A percentile compares a stretch with the other conserved stretches of the same genome.
These are phyloP conservation scores for Bergia puertoricense DNA, from an alignment of 92 coral and sea anemone genomes.

Conservation along the genomic window DNA sequence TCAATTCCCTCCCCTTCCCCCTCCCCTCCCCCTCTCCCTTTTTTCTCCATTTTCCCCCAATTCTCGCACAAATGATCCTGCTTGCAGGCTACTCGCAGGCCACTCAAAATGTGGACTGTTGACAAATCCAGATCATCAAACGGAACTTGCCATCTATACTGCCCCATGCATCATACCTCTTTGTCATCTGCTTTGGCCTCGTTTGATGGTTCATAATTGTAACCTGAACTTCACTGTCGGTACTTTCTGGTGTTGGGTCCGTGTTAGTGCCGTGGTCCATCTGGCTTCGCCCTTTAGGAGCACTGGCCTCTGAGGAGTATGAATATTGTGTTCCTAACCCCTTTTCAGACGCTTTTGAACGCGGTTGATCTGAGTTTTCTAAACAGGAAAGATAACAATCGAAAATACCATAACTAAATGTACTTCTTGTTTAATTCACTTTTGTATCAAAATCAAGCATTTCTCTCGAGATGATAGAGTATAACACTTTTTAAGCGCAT, in stretches of 20 bases:
- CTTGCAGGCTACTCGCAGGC: too few species aligned
- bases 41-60: too few species aligned
- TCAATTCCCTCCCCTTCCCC: too few species aligned
- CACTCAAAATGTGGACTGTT: too few species aligned
- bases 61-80: too few species aligned
- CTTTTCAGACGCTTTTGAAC: neutral
- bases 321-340: neutral
- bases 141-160: neutral
- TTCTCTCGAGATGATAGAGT: too few species aligned
- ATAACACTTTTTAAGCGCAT: too few species aligned
- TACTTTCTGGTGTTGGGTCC: conserved; percentile 40
- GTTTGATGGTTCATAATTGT: conserved; percentile 24
- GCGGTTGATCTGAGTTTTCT: conserved; percentile 25
- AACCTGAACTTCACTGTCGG: conserved; percentile 57
- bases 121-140: too few species aligned
- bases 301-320: neutral
- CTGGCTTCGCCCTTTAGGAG: neutral
- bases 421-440: too few species aligned
- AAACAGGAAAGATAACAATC: neutral
- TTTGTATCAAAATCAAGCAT: too few species aligned
- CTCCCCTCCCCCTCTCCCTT: too few species aligned
- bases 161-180: conserved; percentile 2
- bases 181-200: neutral
- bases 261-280: conserved; percentile 29
- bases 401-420: neutral